Conservation (phyloP, 2,797 vertebrate species). For the Picus viridis region DNA sequence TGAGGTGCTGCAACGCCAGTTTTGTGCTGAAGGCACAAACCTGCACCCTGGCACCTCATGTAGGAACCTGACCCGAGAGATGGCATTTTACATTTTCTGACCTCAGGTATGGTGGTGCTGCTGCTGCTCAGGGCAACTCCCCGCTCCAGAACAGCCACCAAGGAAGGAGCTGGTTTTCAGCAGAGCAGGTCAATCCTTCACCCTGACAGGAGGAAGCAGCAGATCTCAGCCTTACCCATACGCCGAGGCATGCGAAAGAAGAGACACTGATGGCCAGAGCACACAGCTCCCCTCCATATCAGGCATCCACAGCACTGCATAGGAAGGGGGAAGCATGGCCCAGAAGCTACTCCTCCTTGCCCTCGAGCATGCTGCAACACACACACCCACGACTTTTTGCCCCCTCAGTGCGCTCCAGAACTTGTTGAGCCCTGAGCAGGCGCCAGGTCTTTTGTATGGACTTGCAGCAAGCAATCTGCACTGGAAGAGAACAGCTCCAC, state of each 20-base stretch:
- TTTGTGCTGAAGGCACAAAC: background rate
- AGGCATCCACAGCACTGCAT: background rate
- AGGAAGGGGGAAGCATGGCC: background rate
- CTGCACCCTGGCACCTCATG: background rate
- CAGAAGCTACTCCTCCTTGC: background rate
- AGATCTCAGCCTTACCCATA: accelerated
- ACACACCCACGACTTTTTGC: background rate
- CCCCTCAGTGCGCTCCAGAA: background rate
- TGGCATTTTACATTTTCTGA: accelerated
- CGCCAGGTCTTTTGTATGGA: background rate
- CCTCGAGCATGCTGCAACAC: background rate
- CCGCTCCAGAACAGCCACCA: no score
- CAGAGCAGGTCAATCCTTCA: background rate
- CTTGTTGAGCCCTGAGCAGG: background rate
- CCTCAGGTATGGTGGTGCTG: background rate
- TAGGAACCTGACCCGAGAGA: background rate
- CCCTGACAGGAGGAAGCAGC: accelerated
- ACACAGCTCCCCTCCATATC: background rate
- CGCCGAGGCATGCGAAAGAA: accelerated
- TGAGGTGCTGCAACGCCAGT: background rate
- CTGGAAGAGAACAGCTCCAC: background rate
- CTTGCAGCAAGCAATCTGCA: background rate
- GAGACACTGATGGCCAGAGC: background rate
- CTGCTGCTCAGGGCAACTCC: background rate
- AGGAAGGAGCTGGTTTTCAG: background rate